Conservation (phyloP, 1,140 invertebrate genomes). For the Tenebrio molitor region DNA sequence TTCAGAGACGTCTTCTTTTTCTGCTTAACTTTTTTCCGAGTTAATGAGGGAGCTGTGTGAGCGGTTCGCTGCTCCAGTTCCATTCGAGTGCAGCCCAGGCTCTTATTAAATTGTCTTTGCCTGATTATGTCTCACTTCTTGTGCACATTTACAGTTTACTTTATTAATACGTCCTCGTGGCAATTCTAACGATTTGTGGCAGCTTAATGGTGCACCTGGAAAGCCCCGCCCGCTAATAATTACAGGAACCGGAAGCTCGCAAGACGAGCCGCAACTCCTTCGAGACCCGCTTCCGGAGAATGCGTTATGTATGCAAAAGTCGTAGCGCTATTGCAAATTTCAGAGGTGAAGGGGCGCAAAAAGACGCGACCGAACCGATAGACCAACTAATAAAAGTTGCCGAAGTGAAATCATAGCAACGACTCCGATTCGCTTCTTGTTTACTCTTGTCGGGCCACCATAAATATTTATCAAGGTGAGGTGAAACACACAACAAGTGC, state of each 20-base stretch:
- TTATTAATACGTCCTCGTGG: slow-evolving; percentile 6
- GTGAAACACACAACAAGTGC: no score
- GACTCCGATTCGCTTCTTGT: background rate
- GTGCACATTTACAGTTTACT: slow-evolving; percentile 10
- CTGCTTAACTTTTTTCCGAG: slow-evolving; percentile 41
- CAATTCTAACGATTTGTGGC: background rate
- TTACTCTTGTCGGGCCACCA: background rate
- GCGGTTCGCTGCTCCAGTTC: slow-evolving; percentile 41
- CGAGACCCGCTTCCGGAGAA: slow-evolving; percentile 34
- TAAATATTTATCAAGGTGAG: no score
- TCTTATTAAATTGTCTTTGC: slow-evolving; percentile 44
- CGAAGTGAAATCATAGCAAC: slow-evolving; percentile 18
- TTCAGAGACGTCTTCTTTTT: slow-evolving; percentile 37
- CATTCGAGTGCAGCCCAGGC: slow-evolving; percentile 42
- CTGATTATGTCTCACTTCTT: slow-evolving; percentile 7
- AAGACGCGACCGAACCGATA: slow-evolving; percentile 9
- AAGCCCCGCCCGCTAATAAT: slow-evolving; percentile 26
- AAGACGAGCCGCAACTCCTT: slow-evolving; percentile 43
- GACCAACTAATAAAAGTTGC: slow-evolving; percentile 30
- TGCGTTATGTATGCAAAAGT: slow-evolving; percentile 37
- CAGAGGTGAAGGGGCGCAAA: background rate
- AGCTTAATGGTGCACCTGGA: slow-evolving; percentile 9
- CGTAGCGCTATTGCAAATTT: slow-evolving; percentile 25
- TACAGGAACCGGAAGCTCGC: slow-evolving; percentile 34
- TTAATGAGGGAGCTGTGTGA: slow-evolving; percentile 42